Base-by-base conservation (phyloP, 2,113 vertebrate species). In the Lasiurus cinereus region DNA sequence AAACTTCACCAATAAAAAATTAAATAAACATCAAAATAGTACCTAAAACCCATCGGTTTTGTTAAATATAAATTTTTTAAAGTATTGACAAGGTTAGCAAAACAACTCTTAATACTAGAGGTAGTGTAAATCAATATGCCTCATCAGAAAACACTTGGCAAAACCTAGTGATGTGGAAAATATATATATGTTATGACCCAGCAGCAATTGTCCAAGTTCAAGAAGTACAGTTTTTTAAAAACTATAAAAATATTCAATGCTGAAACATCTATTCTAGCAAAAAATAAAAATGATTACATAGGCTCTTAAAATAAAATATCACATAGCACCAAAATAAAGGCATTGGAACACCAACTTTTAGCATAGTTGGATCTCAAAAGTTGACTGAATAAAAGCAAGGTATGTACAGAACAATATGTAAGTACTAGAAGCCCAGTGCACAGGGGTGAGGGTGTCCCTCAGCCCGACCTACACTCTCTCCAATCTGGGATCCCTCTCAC, bases 1-100 rank as follows among this genome's bases (percentile, higher is more conserved):
- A 62, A 91, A 43, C 15, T 52, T 93, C 21, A 90, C 33, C 15
- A 88, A 62, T 46, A 83, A 83, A 19, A 92, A 93, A 62, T 76
- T 43, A 94, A 95, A 79, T 54, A 36, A 93, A 21, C 29, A 85
- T 27, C 27, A 6, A 93, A 79, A 89, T 27, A 29, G 0, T 0
- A 78, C 64, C 85, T 94, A 70, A 59, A 0, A 85, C 1, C 6
- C 22, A 72, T 62, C 0, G 29, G 3, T 62, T 73, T 77, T 82
- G 4, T 73, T 73, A 86, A 94, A 84, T 64, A 43, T 6, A 43
- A 70, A 8, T 15, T 43, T 74, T 33, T 10, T 3, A 54, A 87
- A 83, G 18, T 31, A 69, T 52, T 80, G 74, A 5, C 19, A 73
- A 91, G 3, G 12, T 70, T 87, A 86, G 31, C 52, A 90, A 76